Base-by-base conservation (phyloP, 2,113 vertebrate species). In the Hydrolagus affinis region DNA sequence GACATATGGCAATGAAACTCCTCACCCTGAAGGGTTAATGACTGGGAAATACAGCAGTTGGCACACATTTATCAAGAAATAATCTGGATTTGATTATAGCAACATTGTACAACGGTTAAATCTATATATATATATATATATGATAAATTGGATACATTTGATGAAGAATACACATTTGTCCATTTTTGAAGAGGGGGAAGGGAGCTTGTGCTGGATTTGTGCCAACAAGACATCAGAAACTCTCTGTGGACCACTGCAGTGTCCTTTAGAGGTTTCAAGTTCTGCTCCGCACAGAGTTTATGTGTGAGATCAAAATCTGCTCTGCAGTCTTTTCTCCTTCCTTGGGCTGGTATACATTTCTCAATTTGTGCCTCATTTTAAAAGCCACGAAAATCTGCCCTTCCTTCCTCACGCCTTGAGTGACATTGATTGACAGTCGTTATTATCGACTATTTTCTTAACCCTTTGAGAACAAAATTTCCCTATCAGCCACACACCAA, bases 361-460 rank as follows among this genome's bases (percentile, higher is more conserved):
- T 66, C 60, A 64, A 77, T 77, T 80, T 80, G 59, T 62, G 76
- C 57, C 57, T 80, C 59, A 60, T 62, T 62, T 62, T 64, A 80
- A 80, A 80, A 80, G 57, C 76, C 57, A 80, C 21, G 23, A 57
- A 62, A 83, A 83, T 66, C 69, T 71, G 68, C 85, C 70, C 68
- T 85, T 85, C 85, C 85, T 71, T 85, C 56, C 62, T 85, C 44
- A 11, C 6, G 2, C 21, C n/a, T 21, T 57, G 30, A 85, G 85
- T 23, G 32, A 85, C 69, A 85, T 57, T 85, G 85, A 85, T 85
- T 85, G 85, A 70, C 85, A 85, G 11, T 69, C 17, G 69, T 9
- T 70, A 23, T 25, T 85, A 70, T 70, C 69, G 57, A 70, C 19
- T 85, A 68, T 72, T 85, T 85, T 85, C 85, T 71, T 71, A 85